Evolutionary conservation across 2,888 invertebrate genomes (phyloP).

Genomic region (Macrophya alboannulata): DNA sequence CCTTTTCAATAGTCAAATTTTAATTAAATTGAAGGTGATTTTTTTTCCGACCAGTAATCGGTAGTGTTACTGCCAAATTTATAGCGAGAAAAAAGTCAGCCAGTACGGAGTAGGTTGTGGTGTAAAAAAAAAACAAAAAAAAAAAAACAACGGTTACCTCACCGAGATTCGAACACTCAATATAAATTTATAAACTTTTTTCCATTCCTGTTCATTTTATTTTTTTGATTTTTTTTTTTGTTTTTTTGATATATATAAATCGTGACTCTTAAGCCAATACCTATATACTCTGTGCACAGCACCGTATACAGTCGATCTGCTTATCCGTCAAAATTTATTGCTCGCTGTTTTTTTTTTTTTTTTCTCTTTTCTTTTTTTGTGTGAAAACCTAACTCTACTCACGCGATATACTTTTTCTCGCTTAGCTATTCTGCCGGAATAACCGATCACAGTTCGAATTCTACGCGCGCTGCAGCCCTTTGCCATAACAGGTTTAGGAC

Average conservation of each 20-base stretch:
- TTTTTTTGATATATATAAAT: background rate
- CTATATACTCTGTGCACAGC: constrained; percentile 14
- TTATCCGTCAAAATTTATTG: constrained; percentile 47
- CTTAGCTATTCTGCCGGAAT: constrained; percentile 52
- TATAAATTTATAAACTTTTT: constrained; percentile 1
- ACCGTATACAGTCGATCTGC: constrained; percentile 40
- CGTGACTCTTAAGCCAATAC: constrained; percentile 7
- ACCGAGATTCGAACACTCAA: background rate
- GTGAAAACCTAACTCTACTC: constrained; percentile 33
- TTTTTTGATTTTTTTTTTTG: background rate
- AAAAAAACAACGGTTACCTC: too few species aligned
- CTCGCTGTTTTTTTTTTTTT: background rate
- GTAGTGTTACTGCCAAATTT: background rate
- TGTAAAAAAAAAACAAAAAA: background rate
- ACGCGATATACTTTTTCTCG: constrained; percentile 46
- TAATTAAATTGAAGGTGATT: constrained; percentile 22
- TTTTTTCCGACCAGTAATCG: background rate
- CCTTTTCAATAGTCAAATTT: constrained; percentile 35
- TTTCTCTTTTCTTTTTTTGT: background rate
- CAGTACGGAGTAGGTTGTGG: background rate
- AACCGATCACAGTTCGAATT: constrained; percentile 55
- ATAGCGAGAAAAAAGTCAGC: background rate
- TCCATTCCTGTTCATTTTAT: background rate
- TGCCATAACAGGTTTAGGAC: constrained; percentile 51
- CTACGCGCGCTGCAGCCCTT: constrained; percentile 44